Conservation (phyloP, 1,140 invertebrate species). For the Drosophila pruinosa region DNA sequence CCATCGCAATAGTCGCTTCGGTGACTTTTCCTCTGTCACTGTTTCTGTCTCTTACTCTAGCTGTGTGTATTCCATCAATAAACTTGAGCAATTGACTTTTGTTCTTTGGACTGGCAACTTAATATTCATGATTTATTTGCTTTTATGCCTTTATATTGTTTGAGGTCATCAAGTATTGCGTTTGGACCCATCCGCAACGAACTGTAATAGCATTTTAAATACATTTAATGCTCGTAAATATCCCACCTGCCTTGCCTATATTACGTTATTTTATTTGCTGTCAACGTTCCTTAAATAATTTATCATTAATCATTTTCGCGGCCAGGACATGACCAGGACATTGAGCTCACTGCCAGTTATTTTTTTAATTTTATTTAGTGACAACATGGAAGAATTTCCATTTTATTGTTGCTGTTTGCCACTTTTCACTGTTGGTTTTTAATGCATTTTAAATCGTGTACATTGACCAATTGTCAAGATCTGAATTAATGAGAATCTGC, state of each 20-base stretch:
- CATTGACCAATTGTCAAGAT: constrained; percentile 71
- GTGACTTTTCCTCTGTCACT: neutral
- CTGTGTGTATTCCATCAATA: constrained; percentile 24
- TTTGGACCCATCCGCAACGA: neutral
- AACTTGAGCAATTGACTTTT: constrained; percentile 67
- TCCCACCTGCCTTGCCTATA: constrained; percentile 34
- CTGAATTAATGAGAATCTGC: constrained; percentile 61
- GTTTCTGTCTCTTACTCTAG: neutral
- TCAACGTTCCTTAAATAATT: constrained; percentile 66
- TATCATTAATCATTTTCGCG: constrained; percentile 70
- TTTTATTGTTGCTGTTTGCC: constrained; percentile 17
- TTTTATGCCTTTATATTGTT: constrained; percentile 54
- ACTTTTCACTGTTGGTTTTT: constrained; percentile 34
- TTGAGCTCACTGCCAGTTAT: constrained; percentile 3
- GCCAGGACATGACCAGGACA: constrained; percentile 40
- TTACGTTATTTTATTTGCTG: constrained; percentile 42
- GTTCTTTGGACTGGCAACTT: constrained; percentile 44
- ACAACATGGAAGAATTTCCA: constrained; percentile 11
- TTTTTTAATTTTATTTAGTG: constrained; percentile 4
- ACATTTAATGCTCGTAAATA: constrained; percentile 63
- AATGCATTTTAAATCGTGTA: constrained; percentile 70
- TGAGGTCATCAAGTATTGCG: constrained; percentile 30
- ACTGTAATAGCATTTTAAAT: constrained; percentile 65
- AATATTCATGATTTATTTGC: constrained; percentile 75
- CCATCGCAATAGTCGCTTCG: constrained; percentile 20